These are phyloP conservation scores for Gorsachius magnificus DNA, from an alignment of 2,797 vertebrate species.

Conservation along the genomic window DNA sequence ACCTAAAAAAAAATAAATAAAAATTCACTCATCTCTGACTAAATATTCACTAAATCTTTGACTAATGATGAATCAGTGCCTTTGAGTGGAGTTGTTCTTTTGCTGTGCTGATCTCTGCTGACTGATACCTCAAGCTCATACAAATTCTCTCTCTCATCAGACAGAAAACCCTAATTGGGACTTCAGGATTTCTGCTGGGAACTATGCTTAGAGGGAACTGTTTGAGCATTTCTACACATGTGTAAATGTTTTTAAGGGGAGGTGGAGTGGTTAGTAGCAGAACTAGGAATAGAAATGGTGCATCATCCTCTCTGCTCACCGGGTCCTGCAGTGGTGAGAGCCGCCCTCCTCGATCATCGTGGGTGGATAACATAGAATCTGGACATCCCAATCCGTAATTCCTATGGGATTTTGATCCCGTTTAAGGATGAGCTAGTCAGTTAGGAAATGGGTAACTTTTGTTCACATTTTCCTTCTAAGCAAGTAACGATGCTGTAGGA, in stretches of 20 bases:
- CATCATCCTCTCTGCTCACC: not conserved
- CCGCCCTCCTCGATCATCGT: rapidly evolving
- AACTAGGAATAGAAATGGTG: not conserved
- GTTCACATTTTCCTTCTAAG: not conserved
- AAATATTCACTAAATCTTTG: too few relatives aligned
- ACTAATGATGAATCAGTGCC: not conserved
- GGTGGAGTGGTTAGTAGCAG: not conserved
- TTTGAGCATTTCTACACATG: not conserved
- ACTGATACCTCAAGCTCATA: not conserved
- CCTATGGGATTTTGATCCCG: not conserved
- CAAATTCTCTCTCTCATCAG: not conserved
- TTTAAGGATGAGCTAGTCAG: not conserved
- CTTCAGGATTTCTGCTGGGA: not conserved
- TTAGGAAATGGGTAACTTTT: not conserved
- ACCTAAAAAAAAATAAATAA: too few relatives aligned
- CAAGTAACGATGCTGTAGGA: not conserved
- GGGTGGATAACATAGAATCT: not conserved
- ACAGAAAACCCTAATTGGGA: not conserved
- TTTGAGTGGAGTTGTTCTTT: not conserved
- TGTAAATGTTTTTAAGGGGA: not conserved
- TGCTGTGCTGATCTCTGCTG: not conserved
- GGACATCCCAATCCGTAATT: not conserved
- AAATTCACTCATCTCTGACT: not conserved
- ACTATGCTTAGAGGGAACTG: not conserved
- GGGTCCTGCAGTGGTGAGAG: not conserved